Percentiles rank a stretch among this genome's conserved stretches.
phyloP scores from a whole-genome alignment of 1,140 invertebrate species.

The Atta texana region DNA sequence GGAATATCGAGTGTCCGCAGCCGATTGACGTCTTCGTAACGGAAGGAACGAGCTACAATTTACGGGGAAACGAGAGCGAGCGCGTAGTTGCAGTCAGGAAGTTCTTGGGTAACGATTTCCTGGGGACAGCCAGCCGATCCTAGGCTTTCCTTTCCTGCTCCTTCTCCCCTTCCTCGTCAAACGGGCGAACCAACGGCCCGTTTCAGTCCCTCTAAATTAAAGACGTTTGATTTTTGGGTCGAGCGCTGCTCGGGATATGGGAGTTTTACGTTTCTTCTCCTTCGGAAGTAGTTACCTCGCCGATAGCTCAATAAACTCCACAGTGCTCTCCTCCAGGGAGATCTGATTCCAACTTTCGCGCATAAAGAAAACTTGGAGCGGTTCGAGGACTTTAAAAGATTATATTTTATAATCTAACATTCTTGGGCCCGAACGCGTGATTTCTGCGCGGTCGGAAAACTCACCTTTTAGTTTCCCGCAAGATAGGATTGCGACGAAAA shows the following conservation, averaged over 20 bases:
- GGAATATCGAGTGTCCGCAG: slow-evolving; percentile 58
- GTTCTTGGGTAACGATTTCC: slow-evolving; percentile 54
- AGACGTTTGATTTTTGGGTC: slow-evolving; percentile 59
- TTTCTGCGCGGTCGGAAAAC: slow-evolving; percentile 14
- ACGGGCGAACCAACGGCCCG: slow-evolving; percentile 5
- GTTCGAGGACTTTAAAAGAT: slow-evolving; percentile 47
- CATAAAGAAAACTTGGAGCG: slow-evolving; percentile 59
- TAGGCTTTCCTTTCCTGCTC: neutral
- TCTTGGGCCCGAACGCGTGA: slow-evolving; percentile 3
- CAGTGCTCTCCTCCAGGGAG: slow-evolving; percentile 25
- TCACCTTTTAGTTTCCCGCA: neutral
- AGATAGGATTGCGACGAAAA: slow-evolving; percentile 13
- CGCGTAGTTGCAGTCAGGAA: slow-evolving; percentile 28
- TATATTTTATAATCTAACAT: slow-evolving; percentile 63
- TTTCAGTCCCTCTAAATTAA: slow-evolving; percentile 54
- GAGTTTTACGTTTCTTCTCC: slow-evolving; percentile 60
- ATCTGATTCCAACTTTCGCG: slow-evolving; percentile 58
- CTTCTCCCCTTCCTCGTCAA: neutral
- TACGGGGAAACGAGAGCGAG: slow-evolving; percentile 4
- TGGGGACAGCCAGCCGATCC: slow-evolving; percentile 35
- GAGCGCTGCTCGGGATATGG: slow-evolving; percentile 21
- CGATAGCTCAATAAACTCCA: slow-evolving; percentile 63
- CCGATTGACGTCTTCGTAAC: slow-evolving; percentile 53
- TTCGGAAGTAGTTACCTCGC: slow-evolving; percentile 52
- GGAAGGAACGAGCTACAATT: slow-evolving; percentile 48